Evolutionary conservation across 2,113 vertebrate species (phyloP).

Genomic region (Cranoglanis bouderius): DNA sequence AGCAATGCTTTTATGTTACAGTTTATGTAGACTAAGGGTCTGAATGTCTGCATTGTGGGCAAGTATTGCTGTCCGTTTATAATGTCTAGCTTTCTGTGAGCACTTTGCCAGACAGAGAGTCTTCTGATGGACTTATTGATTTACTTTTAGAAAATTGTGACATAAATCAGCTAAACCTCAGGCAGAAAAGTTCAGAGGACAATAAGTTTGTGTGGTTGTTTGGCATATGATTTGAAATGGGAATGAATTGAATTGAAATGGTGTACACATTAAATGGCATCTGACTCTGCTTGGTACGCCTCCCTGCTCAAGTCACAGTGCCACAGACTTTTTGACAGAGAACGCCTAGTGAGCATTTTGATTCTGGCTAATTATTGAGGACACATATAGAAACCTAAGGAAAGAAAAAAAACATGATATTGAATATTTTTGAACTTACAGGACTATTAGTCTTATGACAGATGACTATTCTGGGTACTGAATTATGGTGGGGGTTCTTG

Average conservation of each 20-base stretch:
- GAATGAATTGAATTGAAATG: too few species aligned
- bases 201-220: background rate
- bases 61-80: constrained; percentile 4
- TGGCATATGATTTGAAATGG: background rate
- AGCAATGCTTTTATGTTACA: constrained; percentile 19
- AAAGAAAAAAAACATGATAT: background rate
- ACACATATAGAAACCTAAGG: background rate
- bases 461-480: constrained; percentile 7
- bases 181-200: background rate
- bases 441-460: constrained; percentile 9
- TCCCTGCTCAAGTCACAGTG: background rate
- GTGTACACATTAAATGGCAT: background rate
- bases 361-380: background rate
- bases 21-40: constrained; percentile 2
- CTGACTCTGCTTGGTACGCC: background rate
- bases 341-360: background rate
- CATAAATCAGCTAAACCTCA: background rate
- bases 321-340: background rate
- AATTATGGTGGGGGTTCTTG: constrained; percentile 7
- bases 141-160: constrained; percentile 27
- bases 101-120: constrained; percentile 9
- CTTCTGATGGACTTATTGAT: constrained; percentile 15
- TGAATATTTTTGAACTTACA: background rate
- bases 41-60: background rate
- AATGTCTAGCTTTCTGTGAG: background rate